These are phyloP conservation scores for Nothocercus julius DNA, from an alignment of 2,113 vertebrate species.

Conservation along the genomic window DNA sequence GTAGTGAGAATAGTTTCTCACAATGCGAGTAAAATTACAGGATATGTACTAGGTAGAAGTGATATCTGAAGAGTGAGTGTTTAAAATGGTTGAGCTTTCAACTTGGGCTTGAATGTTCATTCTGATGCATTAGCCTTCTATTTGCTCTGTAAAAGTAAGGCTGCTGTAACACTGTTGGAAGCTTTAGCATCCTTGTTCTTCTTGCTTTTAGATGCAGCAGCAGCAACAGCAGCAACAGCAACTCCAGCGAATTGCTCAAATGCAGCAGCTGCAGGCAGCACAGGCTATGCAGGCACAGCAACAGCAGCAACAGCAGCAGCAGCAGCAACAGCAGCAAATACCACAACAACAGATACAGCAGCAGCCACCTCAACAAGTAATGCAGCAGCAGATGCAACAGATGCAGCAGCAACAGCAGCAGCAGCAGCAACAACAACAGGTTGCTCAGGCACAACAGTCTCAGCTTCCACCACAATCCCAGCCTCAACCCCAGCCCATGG, in stretches of 20 bases:
- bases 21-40: background rate
- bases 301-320: conserved; percentile 77
- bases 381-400: conserved; percentile 81
- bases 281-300: conserved; percentile 76
- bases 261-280: conserved; percentile 80
- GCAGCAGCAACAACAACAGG: conserved; percentile 81
- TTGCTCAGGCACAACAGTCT: conserved; percentile 79
- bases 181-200: background rate
- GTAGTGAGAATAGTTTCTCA: background rate
- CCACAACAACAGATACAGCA: conserved; percentile 80
- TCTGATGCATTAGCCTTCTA: background rate
- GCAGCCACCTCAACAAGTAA: conserved; percentile 75
- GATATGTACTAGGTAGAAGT: background rate
- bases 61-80: background rate
- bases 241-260: conserved; percentile 80
- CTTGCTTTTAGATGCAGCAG: conserved; percentile 72
- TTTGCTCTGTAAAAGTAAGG: background rate
- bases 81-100: background rate
- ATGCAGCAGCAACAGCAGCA: conserved; percentile 83
- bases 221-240: conserved; percentile 78
- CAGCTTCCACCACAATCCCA: conserved; percentile 76
- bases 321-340: conserved; percentile 76
- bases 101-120: background rate
- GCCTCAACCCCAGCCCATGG: conserved; percentile 77
- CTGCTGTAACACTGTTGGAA: background rate